phyloP scores from a whole-genome alignment of 1,140 invertebrate genomes.

The Bilobella aurantiaca region DNA sequence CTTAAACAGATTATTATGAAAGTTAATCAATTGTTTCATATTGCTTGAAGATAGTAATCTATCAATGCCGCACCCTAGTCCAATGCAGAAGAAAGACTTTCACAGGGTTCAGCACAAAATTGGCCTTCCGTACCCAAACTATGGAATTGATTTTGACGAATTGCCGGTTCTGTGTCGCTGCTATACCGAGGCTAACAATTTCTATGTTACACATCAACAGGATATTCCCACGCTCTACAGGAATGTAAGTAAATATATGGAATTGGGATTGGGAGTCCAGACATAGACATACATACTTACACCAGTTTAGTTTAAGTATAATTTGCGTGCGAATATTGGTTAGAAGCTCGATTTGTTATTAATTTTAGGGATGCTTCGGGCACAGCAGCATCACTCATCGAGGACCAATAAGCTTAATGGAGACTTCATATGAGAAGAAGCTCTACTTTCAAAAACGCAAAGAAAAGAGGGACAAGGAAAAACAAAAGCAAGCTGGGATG shows the following conservation, averaged over 20 bases:
- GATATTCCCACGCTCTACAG: slow-evolving; percentile 28
- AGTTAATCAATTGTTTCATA: neutral
- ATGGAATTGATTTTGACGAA: neutral
- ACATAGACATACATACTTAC: no score
- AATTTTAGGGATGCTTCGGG: slow-evolving; percentile 23
- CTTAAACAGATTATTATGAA: neutral
- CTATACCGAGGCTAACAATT: neutral
- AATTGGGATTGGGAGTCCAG: no score
- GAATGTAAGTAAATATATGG: no score
- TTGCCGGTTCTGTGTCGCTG: neutral
- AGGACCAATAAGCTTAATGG: slow-evolving; percentile 5
- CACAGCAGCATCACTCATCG: slow-evolving; percentile 18
- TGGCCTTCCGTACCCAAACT: slow-evolving; percentile 8
- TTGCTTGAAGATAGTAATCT: no score
- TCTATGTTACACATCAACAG: slow-evolving; percentile 7
- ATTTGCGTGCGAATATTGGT: no score
- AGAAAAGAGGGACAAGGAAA: no score
- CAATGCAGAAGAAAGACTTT: neutral
- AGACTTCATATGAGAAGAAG: neutral
- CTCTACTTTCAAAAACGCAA: slow-evolving; percentile 11
- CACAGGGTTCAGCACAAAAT: neutral
- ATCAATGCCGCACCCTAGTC: neutral
- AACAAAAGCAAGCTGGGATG: neutral
- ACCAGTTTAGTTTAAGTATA: no score
- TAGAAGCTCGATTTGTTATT: neutral